A percentile compares a stretch with the other conserved stretches of the same genome.
These are phyloP conservation scores for Drosophila busckii DNA, from an alignment of 1,140 invertebrate genomes.

Conservation along the genomic window DNA sequence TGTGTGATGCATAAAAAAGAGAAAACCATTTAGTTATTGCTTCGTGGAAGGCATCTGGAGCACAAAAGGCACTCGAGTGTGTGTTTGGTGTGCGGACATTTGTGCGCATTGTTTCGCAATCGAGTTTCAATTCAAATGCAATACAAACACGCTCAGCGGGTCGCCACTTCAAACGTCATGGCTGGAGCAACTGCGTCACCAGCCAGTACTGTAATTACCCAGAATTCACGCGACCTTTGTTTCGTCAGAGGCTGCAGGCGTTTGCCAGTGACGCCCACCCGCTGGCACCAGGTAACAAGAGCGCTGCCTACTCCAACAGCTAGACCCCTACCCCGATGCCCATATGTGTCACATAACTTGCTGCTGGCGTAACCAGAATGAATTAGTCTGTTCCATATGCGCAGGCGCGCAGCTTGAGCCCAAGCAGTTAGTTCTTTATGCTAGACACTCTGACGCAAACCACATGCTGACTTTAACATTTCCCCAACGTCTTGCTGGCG, in stretches of 20 bases:
- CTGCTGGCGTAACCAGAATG: slow-evolving; percentile 36
- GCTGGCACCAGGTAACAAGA: slow-evolving; percentile 45
- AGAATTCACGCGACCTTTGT: slow-evolving; percentile 58
- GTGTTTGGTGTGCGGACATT: slow-evolving; percentile 1
- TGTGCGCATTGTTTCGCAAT: slow-evolving; percentile 62
- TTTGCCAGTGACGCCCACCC: slow-evolving; percentile 57
- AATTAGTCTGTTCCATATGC: slow-evolving; percentile 48
- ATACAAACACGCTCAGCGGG: slow-evolving; percentile 72
- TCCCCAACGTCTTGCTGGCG: slow-evolving; percentile 27
- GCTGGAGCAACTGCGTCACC: slow-evolving; percentile 45
- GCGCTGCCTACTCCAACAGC: slow-evolving; percentile 9
- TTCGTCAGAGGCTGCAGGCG: slow-evolving; percentile 36
- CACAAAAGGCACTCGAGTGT: slow-evolving; percentile 26
- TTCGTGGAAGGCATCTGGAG: slow-evolving; percentile 62
- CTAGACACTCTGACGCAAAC: slow-evolving; percentile 60
- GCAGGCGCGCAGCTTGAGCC: slow-evolving; percentile 66
- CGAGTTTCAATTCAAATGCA: slow-evolving; percentile 71
- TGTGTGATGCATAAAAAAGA: slow-evolving; percentile 11
- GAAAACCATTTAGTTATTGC: slow-evolving; percentile 56
- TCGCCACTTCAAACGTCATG: slow-evolving; percentile 53
- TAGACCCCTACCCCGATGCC: neutral
- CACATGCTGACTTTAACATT: slow-evolving; percentile 59
- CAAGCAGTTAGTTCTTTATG: slow-evolving; percentile 21
- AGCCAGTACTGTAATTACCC: slow-evolving; percentile 58
- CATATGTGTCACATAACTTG: slow-evolving; percentile 61